These are phyloP conservation scores for Aegypius monachus DNA, from an alignment of 2,113 vertebrate genomes.

Conservation along the genomic window DNA sequence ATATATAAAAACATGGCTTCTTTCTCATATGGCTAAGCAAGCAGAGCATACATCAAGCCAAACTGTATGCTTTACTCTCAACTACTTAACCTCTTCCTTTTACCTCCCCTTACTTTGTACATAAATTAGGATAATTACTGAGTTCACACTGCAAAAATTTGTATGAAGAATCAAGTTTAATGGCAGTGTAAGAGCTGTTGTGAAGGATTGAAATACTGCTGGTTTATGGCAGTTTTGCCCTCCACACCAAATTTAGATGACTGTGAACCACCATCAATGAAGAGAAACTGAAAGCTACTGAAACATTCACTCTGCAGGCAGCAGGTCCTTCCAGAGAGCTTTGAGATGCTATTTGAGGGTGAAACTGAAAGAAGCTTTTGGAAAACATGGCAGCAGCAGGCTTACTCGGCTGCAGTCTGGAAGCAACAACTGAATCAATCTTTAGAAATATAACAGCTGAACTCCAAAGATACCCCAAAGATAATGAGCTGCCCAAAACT, in stretches of 20 bases:
- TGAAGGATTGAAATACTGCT: not conserved
- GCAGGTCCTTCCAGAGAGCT: not conserved
- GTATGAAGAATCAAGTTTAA: not conserved
- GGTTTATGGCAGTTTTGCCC: not conserved
- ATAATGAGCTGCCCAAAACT: not conserved
- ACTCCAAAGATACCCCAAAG: not conserved
- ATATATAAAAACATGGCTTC: not conserved
- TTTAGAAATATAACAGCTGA: not conserved
- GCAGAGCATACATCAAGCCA: not conserved
- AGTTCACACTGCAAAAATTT: not conserved
- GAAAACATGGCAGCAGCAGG: not conserved
- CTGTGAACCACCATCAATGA: not conserved
- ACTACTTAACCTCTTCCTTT: not conserved
- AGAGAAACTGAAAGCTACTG: not conserved
- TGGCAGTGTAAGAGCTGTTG: fast-evolving
- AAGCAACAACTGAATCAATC: not conserved
- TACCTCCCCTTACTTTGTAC: not conserved
- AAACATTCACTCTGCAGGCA: not conserved
- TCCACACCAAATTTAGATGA: not conserved
- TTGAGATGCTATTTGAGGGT: not conserved
- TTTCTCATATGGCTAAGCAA: not conserved
- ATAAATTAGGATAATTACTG: not conserved
- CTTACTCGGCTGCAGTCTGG: not conserved
- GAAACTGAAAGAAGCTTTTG: not conserved
- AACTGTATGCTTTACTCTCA: not conserved